A percentile compares a stretch with the other conserved stretches of the same genome.
phyloP scores from a whole-genome alignment of 2,888 invertebrate genomes.

The Parnassius mnemosyne region DNA sequence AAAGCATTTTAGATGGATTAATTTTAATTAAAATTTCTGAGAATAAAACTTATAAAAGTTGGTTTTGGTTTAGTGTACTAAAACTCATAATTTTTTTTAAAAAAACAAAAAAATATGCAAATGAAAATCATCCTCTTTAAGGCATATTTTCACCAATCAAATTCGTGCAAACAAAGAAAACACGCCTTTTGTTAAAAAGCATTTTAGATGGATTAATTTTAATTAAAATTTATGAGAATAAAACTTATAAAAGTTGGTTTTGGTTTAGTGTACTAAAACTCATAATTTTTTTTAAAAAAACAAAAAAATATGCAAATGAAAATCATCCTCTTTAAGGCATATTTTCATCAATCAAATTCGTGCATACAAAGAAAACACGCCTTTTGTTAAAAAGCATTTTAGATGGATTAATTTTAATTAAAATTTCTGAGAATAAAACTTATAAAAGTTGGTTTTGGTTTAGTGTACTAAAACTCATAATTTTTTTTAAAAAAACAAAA shows the following conservation, averaged over 20 bases:
- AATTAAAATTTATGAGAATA: slow-evolving; percentile 29
- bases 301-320: slow-evolving; percentile 32
- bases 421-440: slow-evolving; percentile 22
- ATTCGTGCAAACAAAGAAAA: slow-evolving; percentile 6
- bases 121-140: slow-evolving; percentile 5
- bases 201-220: slow-evolving; percentile 29
- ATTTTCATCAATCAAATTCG: slow-evolving; percentile 16
- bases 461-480: slow-evolving; percentile 58
- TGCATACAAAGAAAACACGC: neutral
- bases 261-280: slow-evolving; percentile 51
- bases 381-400: slow-evolving; percentile 17
- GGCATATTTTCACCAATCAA: slow-evolving; percentile 15
- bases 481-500: slow-evolving; percentile 68
- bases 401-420: slow-evolving; percentile 30
- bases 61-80: slow-evolving; percentile 46
- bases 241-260: slow-evolving; percentile 27
- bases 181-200: slow-evolving; percentile 5
- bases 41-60: slow-evolving; percentile 18
- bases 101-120: slow-evolving; percentile 49
- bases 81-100: slow-evolving; percentile 66
- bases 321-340: slow-evolving; percentile 29
- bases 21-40: slow-evolving; percentile 32
- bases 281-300: slow-evolving; percentile 71
- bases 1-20: slow-evolving; percentile 26
- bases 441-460: slow-evolving; percentile 34